Base-by-base conservation (phyloP, 2,113 vertebrate genomes). In the Lates calcarifer region DNA sequence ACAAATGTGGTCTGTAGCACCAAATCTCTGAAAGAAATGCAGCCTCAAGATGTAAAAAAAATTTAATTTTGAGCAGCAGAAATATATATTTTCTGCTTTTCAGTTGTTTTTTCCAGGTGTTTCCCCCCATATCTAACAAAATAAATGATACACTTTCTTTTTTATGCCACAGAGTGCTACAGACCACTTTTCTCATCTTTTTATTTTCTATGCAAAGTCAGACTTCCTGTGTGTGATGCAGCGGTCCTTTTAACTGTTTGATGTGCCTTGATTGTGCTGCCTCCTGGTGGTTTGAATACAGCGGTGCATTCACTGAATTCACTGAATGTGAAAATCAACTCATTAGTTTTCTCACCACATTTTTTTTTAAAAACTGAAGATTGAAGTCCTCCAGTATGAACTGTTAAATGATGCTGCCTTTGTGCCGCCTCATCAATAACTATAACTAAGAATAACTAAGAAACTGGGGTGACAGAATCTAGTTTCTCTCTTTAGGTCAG, bases 261-360 rank as follows among this genome's bases (percentile, higher is more conserved):
- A 81, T 41, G 91, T 92, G 93, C 92, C 91, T 93, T 91, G 83
- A 77, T 17, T 62, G 73, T 84, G 87, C 86, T 84, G 83, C 86
- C 86, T 4, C 79, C 90, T 55, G 45, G 67, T 92, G 92, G 88
- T 55, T 4, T 18, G 33, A 89, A 70, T 26, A 31, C 2, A 0
- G 35, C n/a, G 22, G 75, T 86, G 83, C 84, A 20, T 31, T 49
- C 57, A 65, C 71, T 58, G 37, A 7, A 17, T 82, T 45, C 10
- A 15, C 9, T 76, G 24, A 28, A 58, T 29, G 58, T n/a, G 10
- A n/a, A 77, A 60, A 17, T 53, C 4, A 39, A n/a, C 26, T 75
- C 26, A 35, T 35, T 41, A 39, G 17, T 51, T 68, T 28, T 58
- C 6, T 29, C 18, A 20, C 22, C 47, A 18, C 1, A 8, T 1